Base-by-base conservation (phyloP, 2,797 vertebrate genomes). In the Echeneis naucrates region DNA sequence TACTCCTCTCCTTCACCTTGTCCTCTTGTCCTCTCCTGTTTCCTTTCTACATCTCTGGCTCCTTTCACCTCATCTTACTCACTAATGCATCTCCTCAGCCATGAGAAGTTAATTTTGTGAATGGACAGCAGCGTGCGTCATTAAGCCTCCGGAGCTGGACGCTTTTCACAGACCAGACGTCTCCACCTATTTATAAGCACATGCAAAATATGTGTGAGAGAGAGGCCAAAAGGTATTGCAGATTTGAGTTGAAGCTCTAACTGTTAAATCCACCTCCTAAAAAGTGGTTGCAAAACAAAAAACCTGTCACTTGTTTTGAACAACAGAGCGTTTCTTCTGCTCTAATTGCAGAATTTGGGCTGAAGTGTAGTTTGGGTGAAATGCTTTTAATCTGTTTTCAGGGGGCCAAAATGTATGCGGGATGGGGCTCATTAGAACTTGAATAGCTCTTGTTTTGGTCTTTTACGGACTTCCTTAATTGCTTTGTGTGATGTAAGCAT, bases 71-170 rank as follows among this genome's bases (percentile, higher is more conserved):
- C 26, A 4, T 77, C 62, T 62, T 72, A 40, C 40, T 61, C 56
- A 1, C 65, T 27, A 77, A 80, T 64, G 54, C 69, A n/a, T 79
- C 72, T 57, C 68, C 65, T 78, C 81, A 78, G 68, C 78, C 64
- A 45, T 38, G 48, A 58, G 50, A 57, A 63, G 68, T 78, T 80
- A 11, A 84, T 88, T 89, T 84, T 89, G 79, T 91, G 81, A 92
- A 89, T 85, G 86, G 89, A 84, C 78, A 45, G 71, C 67, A 51
- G 55, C 38, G 53, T 87, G 90, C 87, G 81, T 88, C 87, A 88
- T 87, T 77, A 55, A 76, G 54, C 59, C 48, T 77, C 50, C 1
- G 5, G 72, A 87, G 86, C 77, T 60, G 50, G 81, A 48, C 4
- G 32, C 59, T 75, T 69, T 61, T 73, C 57, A 42, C 70, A 67